Conservation (phyloP, 2,797 vertebrate genomes). For the Tiaroga cobitis region DNA sequence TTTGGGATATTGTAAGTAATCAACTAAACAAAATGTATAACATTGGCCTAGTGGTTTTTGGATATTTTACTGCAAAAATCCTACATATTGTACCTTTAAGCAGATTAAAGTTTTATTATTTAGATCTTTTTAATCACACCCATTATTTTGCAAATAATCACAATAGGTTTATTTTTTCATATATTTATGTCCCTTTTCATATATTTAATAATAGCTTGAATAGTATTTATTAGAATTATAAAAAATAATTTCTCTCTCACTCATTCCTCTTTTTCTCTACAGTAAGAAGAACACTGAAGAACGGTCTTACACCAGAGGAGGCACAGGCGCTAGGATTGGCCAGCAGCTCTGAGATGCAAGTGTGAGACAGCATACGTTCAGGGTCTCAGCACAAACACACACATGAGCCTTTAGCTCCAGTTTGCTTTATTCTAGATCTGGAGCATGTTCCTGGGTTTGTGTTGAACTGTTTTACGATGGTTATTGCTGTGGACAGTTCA, state of each 20-base stretch:
- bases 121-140: neutral
- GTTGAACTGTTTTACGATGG: slow-evolving; percentile 1
- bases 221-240: neutral
- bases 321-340: slow-evolving; percentile 92
- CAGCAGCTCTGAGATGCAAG: slow-evolving; percentile 91
- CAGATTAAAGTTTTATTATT: too few relatives aligned
- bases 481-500: slow-evolving; percentile 16
- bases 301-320: slow-evolving; percentile 91
- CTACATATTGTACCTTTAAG: too few relatives aligned
- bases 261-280: neutral
- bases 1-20: too few relatives aligned
- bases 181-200: neutral
- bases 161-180: neutral
- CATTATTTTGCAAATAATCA: neutral
- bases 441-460: slow-evolving; percentile 42
- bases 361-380: slow-evolving; percentile 76
- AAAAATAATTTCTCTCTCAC: neutral
- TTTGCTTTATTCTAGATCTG: slow-evolving; percentile 29
- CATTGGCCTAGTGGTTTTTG: too few relatives aligned
- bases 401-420: slow-evolving; percentile 11
- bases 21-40: too few relatives aligned
- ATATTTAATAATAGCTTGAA: neutral
- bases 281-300: slow-evolving; percentile 97
- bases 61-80: too few relatives aligned
- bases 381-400: slow-evolving; percentile 38